Evolutionary conservation across 2,797 vertebrate genomes (phyloP).

Genomic region (Galaxias olidus): DNA sequence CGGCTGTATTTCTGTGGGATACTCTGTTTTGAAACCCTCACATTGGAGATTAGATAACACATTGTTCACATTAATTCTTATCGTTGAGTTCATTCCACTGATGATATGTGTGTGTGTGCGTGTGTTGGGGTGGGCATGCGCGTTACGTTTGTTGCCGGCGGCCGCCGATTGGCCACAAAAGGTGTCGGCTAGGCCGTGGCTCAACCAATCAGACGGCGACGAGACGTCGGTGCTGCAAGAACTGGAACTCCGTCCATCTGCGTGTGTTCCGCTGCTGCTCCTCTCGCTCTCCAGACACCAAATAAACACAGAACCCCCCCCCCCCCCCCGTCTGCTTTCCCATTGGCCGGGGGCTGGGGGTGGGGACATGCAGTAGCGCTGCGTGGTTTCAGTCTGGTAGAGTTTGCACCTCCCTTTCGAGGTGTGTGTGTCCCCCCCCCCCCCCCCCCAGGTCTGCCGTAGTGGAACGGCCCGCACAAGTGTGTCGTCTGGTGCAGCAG

Average conservation of each 20-base stretch:
- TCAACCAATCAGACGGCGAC: conserved; percentile 40
- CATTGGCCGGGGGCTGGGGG: too few relatives aligned
- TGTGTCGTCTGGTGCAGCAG: conserved; percentile 15
- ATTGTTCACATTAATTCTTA: conserved; percentile 32
- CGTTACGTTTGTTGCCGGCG: conserved; percentile 42
- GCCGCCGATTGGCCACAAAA: conserved; percentile 52
- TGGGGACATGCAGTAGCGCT: conserved; percentile 7
- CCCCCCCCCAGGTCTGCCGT: too few relatives aligned
- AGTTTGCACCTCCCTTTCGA: background rate
- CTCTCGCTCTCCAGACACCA: background rate
- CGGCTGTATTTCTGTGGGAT: too few relatives aligned
- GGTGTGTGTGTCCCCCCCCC: too few relatives aligned
- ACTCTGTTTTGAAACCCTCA: too few relatives aligned
- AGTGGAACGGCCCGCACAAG: background rate
- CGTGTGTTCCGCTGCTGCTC: conserved; percentile 37
- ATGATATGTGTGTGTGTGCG: conserved; percentile 36
- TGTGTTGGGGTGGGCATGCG: too few relatives aligned
- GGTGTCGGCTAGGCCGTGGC: conserved; percentile 32
- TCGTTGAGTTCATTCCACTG: conserved; percentile 11
- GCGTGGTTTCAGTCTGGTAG: conserved; percentile 31
- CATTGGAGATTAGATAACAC: too few relatives aligned
- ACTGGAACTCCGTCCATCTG: conserved; percentile 44
- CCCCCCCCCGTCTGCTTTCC: conserved; percentile 2
- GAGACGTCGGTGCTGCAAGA: conserved; percentile 42
- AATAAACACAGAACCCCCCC: background rate